phyloP scores from a whole-genome alignment of 2,113 vertebrate species.

The Plecotus auritus region DNA sequence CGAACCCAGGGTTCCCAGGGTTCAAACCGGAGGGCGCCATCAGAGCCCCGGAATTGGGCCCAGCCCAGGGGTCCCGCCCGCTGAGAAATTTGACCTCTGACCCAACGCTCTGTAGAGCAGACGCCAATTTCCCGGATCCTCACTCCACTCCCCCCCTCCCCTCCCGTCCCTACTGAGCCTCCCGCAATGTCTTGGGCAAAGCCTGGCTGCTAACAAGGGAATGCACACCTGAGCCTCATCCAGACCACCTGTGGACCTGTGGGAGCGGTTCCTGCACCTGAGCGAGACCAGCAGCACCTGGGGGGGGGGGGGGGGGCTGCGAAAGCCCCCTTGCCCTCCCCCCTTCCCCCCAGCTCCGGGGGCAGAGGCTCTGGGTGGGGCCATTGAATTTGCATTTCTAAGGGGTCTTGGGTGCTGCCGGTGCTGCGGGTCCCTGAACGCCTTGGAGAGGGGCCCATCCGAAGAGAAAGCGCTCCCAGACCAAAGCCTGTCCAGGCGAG shows the following conservation, averaged over 20 bases:
- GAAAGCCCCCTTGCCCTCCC: neutral
- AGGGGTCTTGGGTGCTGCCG: rapidly evolving
- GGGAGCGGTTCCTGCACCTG: neutral
- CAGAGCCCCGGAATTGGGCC: neutral
- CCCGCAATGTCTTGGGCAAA: neutral
- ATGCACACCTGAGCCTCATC: rapidly evolving
- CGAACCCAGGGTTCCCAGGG: neutral
- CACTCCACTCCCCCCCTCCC: no score
- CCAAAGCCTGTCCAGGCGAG: neutral
- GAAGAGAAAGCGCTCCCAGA: no score
- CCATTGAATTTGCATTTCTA: neutral
- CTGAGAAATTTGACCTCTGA: neutral
- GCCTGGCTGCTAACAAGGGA: neutral
- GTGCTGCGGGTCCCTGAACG: neutral
- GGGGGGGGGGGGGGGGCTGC: no score
- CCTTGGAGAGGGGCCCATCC: rapidly evolving
- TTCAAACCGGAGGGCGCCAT: neutral
- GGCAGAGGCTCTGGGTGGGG: neutral
- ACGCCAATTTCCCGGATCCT: neutral
- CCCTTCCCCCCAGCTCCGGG: neutral
- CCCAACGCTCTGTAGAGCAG: rapidly evolving
- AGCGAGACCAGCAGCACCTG: neutral
- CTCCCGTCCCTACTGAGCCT: neutral
- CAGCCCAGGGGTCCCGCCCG: neutral
- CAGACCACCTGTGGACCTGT: neutral